Conservation (phyloP, 2,888 invertebrate species). For the Podotricha telesiphe region DNA sequence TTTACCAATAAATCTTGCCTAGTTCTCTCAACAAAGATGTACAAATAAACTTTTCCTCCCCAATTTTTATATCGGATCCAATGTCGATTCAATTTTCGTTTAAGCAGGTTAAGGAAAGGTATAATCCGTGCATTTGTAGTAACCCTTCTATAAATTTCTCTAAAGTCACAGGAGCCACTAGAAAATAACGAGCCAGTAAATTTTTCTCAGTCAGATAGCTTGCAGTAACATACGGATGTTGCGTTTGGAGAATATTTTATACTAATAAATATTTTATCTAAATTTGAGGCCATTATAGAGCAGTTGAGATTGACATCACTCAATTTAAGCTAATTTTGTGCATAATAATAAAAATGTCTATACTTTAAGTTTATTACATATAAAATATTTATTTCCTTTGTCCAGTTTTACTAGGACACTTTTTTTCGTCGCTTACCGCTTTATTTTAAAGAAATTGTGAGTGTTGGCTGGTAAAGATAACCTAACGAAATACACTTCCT, state of each 20-base stretch:
- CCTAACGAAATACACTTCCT: no score
- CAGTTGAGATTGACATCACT: no score
- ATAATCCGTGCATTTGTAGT: conserved; percentile 24
- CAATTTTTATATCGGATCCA: neutral
- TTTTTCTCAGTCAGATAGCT: conserved; percentile 50
- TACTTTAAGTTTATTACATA: no score
- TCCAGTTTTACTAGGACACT: no score
- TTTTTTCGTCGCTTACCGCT: no score
- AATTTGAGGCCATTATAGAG: no score
- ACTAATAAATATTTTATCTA: no score
- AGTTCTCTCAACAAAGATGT: neutral
- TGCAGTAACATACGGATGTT: conserved; percentile 39
- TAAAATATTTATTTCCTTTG: no score
- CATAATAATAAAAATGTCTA: no score
- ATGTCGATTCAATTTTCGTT: neutral
- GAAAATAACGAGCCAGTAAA: conserved; percentile 56
- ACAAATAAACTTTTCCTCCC: neutral
- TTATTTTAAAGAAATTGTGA: no score
- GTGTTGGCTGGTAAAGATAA: no score
- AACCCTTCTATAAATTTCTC: conserved; percentile 51
- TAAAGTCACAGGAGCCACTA: conserved; percentile 49
- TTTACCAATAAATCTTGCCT: neutral
- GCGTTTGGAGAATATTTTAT: conserved; percentile 13
- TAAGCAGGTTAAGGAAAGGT: conserved; percentile 9
- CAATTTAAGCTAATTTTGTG: no score